phyloP scores from a whole-genome alignment of 2,797 vertebrate species.

The Macropus fuliginosus region DNA sequence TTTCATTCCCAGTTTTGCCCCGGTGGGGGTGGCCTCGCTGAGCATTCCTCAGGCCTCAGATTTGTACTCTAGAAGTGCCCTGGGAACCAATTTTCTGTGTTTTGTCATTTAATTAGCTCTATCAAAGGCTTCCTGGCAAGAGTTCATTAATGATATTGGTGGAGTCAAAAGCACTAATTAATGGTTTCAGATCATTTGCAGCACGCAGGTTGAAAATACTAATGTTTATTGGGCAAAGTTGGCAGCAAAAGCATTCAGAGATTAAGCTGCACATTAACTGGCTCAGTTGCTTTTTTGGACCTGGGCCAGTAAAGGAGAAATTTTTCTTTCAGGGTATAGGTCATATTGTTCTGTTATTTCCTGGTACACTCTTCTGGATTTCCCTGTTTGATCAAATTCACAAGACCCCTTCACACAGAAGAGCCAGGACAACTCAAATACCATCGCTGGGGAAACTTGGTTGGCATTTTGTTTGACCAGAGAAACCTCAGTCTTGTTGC shows the following conservation, averaged over 20 bases:
- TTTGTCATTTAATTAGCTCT: conserved; percentile 73
- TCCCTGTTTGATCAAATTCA: conserved; percentile 54
- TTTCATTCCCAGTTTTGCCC: neutral
- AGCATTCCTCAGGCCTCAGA: conserved; percentile 5
- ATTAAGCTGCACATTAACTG: conserved; percentile 71
- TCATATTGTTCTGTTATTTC: conserved; percentile 58
- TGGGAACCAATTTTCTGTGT: conserved; percentile 29
- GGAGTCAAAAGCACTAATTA: conserved; percentile 77
- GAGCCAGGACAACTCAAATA: conserved; percentile 54
- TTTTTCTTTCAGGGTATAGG: conserved; percentile 74
- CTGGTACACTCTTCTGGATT: conserved; percentile 47
- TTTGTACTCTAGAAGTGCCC: neutral
- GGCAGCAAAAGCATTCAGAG: conserved; percentile 73
- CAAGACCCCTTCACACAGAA: neutral
- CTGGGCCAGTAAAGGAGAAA: conserved; percentile 70
- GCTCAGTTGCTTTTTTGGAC: conserved; percentile 79
- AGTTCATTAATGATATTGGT: conserved; percentile 54
- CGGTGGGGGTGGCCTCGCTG: neutral
- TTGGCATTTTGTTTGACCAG: conserved; percentile 49
- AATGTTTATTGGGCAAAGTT: conserved; percentile 75
- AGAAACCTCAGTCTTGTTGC: conserved; percentile 57
- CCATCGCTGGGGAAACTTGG: conserved; percentile 34
- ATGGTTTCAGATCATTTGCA: conserved; percentile 76
- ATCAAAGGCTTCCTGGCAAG: conserved; percentile 63
- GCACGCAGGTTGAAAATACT: conserved; percentile 73